These are phyloP conservation scores for Alosa sapidissima DNA, from an alignment of 2,797 vertebrate genomes.

Conservation along the genomic window DNA sequence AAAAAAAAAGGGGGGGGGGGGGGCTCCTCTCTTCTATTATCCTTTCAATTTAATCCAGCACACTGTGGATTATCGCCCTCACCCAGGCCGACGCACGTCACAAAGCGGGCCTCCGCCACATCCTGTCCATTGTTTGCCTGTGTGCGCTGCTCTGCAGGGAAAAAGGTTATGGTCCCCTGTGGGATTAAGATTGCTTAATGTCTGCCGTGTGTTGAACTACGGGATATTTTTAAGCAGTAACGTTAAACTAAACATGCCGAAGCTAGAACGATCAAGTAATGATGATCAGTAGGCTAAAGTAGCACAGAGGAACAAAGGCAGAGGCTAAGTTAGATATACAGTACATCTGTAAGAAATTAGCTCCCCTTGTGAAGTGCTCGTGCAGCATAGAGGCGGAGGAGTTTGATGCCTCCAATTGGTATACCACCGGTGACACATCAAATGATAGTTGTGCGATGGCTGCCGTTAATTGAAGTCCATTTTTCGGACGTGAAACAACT, in stretches of 20 bases:
- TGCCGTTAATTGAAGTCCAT: not conserved
- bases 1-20: not conserved
- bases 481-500: not conserved
- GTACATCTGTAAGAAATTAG: conserved; percentile 15
- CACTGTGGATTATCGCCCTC: conserved; percentile 13
- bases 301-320: not conserved
- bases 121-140: not conserved
- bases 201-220: not conserved
- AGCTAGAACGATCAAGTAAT: not conserved
- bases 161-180: not conserved
- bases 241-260: not conserved
- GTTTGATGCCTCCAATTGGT: not conserved
- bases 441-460: not conserved
- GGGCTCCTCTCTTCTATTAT: not conserved
- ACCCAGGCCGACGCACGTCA: not conserved
- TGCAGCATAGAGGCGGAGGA: not conserved
- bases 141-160: not conserved
- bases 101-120: not conserved
- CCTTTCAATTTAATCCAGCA: not conserved
- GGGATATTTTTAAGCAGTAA: not conserved
- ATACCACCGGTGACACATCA: not conserved
- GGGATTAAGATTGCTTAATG: not conserved
- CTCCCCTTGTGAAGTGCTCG: not conserved
- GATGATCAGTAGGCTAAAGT: not conserved
- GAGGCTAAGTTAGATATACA: not conserved